Base-by-base conservation (phyloP, 1,140 invertebrate species). In the Cydia amplana region DNA sequence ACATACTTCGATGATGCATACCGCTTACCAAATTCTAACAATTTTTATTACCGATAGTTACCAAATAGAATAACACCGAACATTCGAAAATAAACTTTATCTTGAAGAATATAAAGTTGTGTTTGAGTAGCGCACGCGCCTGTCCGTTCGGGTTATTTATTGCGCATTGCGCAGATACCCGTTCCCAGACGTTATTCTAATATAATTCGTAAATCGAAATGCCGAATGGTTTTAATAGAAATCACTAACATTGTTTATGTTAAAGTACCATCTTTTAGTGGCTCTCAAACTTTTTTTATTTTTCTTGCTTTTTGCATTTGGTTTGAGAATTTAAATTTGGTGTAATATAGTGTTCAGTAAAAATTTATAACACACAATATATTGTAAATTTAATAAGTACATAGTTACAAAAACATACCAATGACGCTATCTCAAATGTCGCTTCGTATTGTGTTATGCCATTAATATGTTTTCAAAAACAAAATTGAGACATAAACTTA, bases 181-280 rank as follows among this genome's bases (percentile, higher is more conserved):
- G 87, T 89, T 90, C 87, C 84, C 86, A 90, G 87, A 90, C 84
- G 82, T 82, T 88, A 83, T 89, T 89, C 84, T 88, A 87, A 89
- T 90, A 88, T 90, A 81, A 88, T 87, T 89, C 87, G 85, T 90
- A 89, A 86, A 91, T 87, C 85, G 87, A 89, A 88, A 90, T 87
- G 82, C 88, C 87, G 89, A 89, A 87, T 83, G 85, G 81, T 85
- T 91, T 89, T 90, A 91, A 91, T 91, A 90, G 88, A 91, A 90
- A 91, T 87, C 86, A 88, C 80, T 88, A 85, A 89, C 87, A 90
- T 92, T 91, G 90, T 91, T 92, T 92, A 90, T 91, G 87, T 85
- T 84, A 64, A 75, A 86, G 88, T 89, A 90, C 87, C 83, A 80
- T 85, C 83, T 82, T 79, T 76, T 20, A 74, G 75, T 28, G 87